Evolutionary conservation across 2,797 vertebrate species (phyloP).

Genomic region (Agapornis canus): DNA sequence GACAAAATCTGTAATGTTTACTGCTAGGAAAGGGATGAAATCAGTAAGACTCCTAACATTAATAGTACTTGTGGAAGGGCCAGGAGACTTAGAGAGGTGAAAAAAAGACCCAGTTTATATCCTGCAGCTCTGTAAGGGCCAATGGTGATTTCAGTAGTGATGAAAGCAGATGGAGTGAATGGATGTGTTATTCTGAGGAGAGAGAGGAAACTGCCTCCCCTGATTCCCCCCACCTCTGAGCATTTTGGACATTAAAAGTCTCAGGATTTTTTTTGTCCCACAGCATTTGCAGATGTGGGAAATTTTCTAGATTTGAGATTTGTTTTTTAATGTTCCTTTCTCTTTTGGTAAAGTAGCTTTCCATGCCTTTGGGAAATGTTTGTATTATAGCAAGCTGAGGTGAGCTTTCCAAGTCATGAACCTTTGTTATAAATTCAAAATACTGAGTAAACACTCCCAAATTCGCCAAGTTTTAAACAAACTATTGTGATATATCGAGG

Average conservation of each 20-base stretch:
- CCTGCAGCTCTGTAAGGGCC: background rate
- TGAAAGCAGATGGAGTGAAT: background rate
- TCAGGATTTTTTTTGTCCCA: background rate
- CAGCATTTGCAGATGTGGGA: background rate
- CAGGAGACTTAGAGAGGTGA: background rate
- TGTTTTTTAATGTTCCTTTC: background rate
- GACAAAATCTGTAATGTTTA: background rate
- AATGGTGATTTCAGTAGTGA: background rate
- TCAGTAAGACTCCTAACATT: background rate
- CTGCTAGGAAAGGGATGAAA: background rate
- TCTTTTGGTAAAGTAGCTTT: background rate
- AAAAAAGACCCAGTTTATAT: background rate
- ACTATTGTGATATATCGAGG: background rate
- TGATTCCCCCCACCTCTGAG: fast-evolving
- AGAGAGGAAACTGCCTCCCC: background rate
- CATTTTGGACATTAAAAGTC: background rate
- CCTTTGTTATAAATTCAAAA: background rate
- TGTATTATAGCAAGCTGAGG: background rate
- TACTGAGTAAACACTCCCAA: background rate
- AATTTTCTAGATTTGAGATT: background rate
- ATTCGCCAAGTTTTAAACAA: background rate
- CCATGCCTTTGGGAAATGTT: background rate
- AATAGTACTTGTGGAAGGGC: background rate
- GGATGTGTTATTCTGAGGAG: background rate
- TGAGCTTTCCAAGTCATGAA: background rate